phyloP scores from a whole-genome alignment of 2,113 vertebrate genomes.

The Sylvicapra grimmia region DNA sequence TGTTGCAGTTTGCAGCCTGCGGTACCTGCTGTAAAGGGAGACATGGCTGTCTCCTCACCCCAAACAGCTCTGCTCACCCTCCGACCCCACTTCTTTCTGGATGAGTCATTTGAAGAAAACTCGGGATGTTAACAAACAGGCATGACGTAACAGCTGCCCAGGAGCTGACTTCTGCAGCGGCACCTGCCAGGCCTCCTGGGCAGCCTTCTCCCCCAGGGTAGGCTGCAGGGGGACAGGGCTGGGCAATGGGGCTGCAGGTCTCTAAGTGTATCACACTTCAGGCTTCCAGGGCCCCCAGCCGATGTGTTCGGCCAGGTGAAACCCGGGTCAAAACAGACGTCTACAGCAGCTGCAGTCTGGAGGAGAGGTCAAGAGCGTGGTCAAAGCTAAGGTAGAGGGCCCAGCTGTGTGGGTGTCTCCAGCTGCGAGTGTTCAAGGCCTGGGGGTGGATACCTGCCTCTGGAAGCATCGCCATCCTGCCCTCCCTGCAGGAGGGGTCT shows the following conservation, averaged over 20 bases:
- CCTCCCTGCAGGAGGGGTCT: not conserved
- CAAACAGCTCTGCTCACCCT: not conserved
- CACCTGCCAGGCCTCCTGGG: not conserved
- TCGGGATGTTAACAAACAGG: not conserved
- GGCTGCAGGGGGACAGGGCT: not conserved
- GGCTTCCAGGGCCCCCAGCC: not conserved
- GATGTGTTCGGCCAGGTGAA: not conserved
- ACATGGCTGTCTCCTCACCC: not conserved
- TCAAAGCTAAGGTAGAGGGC: rapidly evolving
- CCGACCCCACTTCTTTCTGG: not conserved
- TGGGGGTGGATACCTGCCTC: not conserved
- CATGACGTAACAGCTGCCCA: not conserved
- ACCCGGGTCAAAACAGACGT: not conserved
- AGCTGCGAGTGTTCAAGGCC: too few relatives aligned
- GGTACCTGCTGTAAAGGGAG: not conserved
- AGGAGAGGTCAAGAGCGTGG: not conserved
- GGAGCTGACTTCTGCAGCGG: not conserved
- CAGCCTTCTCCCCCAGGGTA: not conserved
- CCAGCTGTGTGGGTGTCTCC: not conserved
- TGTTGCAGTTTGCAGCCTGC: not conserved
- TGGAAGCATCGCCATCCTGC: rapidly evolving
- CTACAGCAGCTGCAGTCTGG: not conserved
- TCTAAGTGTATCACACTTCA: not conserved
- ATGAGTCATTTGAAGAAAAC: not conserved
- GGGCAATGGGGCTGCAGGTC: not conserved